Evolutionary conservation across 2,888 invertebrate species (phyloP), one percentile per base, ranked within the genome.

Genomic region (Euspilapteryx auroguttella): DNA sequence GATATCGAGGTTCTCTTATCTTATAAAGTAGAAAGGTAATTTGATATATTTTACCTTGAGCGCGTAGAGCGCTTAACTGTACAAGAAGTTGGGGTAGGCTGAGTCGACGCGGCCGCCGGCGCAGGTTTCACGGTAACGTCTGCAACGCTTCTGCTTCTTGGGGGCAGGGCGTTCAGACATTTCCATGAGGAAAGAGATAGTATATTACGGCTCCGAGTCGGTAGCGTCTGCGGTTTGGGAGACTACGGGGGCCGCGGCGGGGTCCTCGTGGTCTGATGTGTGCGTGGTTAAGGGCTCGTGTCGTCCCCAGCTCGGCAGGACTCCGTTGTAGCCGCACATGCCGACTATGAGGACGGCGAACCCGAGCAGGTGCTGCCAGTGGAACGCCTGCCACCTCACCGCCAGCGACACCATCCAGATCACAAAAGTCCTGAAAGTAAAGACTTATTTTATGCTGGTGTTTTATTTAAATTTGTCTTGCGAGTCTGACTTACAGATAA

Each of bases 391-490:
- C 86, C 90, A 91, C 21, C 78, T 49, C 17, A 94, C 73, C 0
- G 75, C 61, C 24, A 97, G 68, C 1, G 89, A 87, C 29, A 90
- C 81, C 33, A 81, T 66, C 95, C 95, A 98, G 45, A 96, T 89
- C n/a, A 94, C 80, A 25, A 95, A 73, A 0, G 94, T 93, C 37
- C 95, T 79, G 38, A 39, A 48, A 45, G 28, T 30, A 34, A 32
- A 34, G 33, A 32, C 25, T 30, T 31, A 20, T 24, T 28, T 27
- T 30, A 30, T 37, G 7, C 17, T 23, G 24, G n/a, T 24, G 11
- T 28, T 23, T 22, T 21, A 1, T 4, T 4, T 10, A 4, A 11
- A 27, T n/a, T n/a, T n/a, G n/a, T n/a, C n/a, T n/a, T n/a, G n/a
- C n/a, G n/a, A n/a, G n/a, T n/a, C n/a, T n/a, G n/a, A n/a, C n/a